Base-by-base conservation (phyloP, 2,797 vertebrate species). In the Adelosebastes latens region DNA sequence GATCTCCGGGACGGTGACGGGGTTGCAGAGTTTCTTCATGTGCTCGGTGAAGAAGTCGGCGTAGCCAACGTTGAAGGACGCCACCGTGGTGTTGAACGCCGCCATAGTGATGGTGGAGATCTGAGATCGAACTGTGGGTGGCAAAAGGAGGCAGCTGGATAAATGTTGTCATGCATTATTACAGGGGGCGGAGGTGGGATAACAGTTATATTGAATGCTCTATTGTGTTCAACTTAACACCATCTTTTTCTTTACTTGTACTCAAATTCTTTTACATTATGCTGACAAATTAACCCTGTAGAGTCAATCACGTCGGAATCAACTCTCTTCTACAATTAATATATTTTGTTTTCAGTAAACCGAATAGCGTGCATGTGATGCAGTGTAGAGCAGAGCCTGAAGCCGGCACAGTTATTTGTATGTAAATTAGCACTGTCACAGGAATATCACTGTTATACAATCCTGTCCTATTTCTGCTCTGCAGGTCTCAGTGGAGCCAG, bases 71-170 rank as follows among this genome's bases (percentile, higher is more conserved):
- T 99, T 99, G 90, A 99, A 99, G 0, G 99, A 99, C 1, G 99
- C 99, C 90, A 99, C 88, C 0, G 99, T 99, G 18, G 99, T 99
- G 93, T 99, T 99, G 95, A 99, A 99, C 3, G 99, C 99, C 0
- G 99, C 98, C 94, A 99, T 98, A 1, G 98, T 99, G 90, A 99
- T 99, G 52, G 99, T 99, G 85, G 99, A 99, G 90, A 99, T 99
- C 96, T 99, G 99, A 32, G 99, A 99, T 22, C 97, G 96, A 31
- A 99, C 99, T 99, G 85, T 27, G 29, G 72, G 75, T 66, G 75
- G 88, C 2, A 67, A 90, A 69, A 87, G 73, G 3, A 42, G 66
- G 6, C 11, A 62, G 32, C 13, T 8, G 13, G 42, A 29, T 31
- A 6, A 4, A 31, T 12, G 18, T 42, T 14, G 8, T 70, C 10